A percentile compares a stretch with the other conserved stretches of the same genome.
Evolutionary conservation across 2,797 vertebrate species (phyloP).

Genomic region (Aphelocoma californica): DNA sequence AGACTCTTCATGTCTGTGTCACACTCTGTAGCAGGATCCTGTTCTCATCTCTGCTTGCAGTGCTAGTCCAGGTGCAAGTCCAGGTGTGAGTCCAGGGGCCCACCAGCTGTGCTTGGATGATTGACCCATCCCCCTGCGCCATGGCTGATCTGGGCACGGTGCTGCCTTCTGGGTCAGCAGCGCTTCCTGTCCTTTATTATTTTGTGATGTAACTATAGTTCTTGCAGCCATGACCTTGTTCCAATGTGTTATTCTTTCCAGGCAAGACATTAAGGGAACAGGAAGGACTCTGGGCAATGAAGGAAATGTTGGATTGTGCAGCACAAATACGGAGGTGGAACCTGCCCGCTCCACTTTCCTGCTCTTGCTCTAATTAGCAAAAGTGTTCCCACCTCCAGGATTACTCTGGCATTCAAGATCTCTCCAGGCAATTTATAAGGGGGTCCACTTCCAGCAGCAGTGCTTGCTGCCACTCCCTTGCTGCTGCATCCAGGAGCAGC

Average conservation of each 20-base stretch:
- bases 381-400: neutral
- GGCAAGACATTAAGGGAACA: fast-evolving
- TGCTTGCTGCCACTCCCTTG: fast-evolving
- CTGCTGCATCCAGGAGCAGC: neutral
- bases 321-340: neutral
- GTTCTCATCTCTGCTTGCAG: neutral
- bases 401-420: neutral
- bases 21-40: neutral
- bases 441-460: neutral
- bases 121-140: fast-evolving
- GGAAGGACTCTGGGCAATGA: neutral
- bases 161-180: neutral
- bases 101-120: fast-evolving
- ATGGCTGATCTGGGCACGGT: neutral
- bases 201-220: fast-evolving
- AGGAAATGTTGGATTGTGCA: neutral
- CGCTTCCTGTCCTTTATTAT: fast-evolving
- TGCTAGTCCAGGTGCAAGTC: neutral
- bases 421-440: neutral
- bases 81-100: neutral
- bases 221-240: neutral
- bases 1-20: too few relatives aligned
- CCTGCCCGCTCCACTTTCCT: fast-evolving
- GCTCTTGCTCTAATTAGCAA: neutral
- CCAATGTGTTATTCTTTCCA: neutral